Percentiles rank a stretch among this genome's conserved stretches.
phyloP scores from a whole-genome alignment of 1,140 invertebrate species.

The Spodoptera litura region DNA sequence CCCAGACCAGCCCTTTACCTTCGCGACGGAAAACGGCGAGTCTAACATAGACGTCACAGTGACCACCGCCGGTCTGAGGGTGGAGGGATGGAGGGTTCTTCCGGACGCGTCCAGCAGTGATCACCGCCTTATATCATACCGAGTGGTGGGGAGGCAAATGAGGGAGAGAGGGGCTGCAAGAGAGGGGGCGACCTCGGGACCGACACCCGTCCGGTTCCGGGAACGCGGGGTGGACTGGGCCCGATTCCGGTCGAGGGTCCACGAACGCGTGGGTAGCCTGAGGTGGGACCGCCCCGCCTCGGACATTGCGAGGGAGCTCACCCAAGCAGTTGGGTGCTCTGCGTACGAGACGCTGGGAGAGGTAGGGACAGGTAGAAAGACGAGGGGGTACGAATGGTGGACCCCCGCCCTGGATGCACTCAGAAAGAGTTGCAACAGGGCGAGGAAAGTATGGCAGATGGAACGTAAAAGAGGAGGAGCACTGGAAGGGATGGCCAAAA shows the following conservation, averaged over 20 bases:
- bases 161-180: background rate
- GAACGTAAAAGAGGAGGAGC: slow-evolving; percentile 33
- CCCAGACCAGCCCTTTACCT: slow-evolving; percentile 51
- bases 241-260: slow-evolving; percentile 32
- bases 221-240: slow-evolving; percentile 46
- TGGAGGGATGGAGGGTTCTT: slow-evolving; percentile 50
- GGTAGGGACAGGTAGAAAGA: background rate
- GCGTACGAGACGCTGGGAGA: slow-evolving; percentile 34
- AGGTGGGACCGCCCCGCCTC: background rate
- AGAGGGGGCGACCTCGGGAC: no score
- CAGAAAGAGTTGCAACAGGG: slow-evolving; percentile 22
- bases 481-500: slow-evolving; percentile 10
- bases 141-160: background rate
- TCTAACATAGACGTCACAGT: slow-evolving; percentile 59
- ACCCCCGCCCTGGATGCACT: slow-evolving; percentile 49
- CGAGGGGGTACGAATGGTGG: slow-evolving; percentile 59
- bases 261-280: slow-evolving; percentile 41
- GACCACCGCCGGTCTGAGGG: slow-evolving; percentile 19
- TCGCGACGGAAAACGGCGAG: slow-evolving; percentile 43
- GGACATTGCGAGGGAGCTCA: slow-evolving; percentile 28
- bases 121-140: slow-evolving; percentile 54
- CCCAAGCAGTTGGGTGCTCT: slow-evolving; percentile 25
- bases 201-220: slow-evolving; percentile 10
- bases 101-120: slow-evolving; percentile 52
- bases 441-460: slow-evolving; percentile 53